Base-by-base conservation (phyloP, 2,113 vertebrate genomes). In the Eudyptes chrysolophus region DNA sequence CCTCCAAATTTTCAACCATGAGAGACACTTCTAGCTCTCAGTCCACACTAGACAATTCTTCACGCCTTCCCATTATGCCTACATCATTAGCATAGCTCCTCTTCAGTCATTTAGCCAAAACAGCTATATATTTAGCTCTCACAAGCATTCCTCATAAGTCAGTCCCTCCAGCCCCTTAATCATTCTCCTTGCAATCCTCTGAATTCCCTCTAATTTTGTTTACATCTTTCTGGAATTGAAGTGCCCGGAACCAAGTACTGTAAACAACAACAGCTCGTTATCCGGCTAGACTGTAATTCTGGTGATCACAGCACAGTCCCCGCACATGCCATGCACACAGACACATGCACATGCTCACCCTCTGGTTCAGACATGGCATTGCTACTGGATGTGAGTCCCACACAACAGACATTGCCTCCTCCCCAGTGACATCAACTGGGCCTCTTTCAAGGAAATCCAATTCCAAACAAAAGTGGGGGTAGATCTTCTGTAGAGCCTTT, bases 121-220 rank as follows among this genome's bases (percentile, higher is more conserved):
- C 70, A 92, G 89, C 92, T 92, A 96, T 89, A 95, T 96, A 97
- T 96, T 96, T 93, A 97, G 95, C 88, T 94, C 71, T 71, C 87
- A 84, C 85, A 96, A 97, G 90, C 95, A 95, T 96, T 97, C 89
- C 94, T 97, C 92, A 54, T 87, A 97, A 97, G 97, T 97, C 93
- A 96, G 97, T 97, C 95, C 96, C 92, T 97, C 92, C 95, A 97
- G 88, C 97, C 95, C 95, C 95, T 97, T 95, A 95, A 97, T 97
- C 97, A 96, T 81, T 97, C 96, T 97, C 96, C 89, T 96, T 98
- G 95, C 95, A 96, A 94, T 97, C 95, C 95, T 97, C 92, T 98
- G 97, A 97, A 98, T 98, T 97, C 95, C 87, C 92, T 97, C 95
- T 97, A 97, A 97, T 98, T 98, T 97, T 98, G 97, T 98, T 97